phyloP scores from a whole-genome alignment of 2,888 invertebrate species.

The Himalopsyche tibetana region DNA sequence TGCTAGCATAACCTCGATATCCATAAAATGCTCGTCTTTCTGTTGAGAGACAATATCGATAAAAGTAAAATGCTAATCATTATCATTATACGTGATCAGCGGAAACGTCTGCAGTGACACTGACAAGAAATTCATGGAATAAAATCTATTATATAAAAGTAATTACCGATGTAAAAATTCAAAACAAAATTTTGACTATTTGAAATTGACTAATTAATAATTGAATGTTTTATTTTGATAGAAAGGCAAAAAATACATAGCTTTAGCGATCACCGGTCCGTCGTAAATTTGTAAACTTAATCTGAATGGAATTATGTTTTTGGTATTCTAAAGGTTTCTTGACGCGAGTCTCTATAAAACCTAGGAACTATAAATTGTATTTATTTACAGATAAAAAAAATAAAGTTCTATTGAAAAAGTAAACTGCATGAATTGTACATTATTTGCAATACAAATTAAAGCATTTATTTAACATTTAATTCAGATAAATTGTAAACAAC shows the following conservation, averaged over 20 bases:
- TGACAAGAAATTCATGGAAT: too few relatives aligned
- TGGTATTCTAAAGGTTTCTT: too few relatives aligned
- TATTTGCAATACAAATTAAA: too few relatives aligned
- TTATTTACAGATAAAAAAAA: conserved; percentile 3
- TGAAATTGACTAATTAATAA: too few relatives aligned
- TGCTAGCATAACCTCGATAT: not conserved
- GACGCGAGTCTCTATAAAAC: not conserved
- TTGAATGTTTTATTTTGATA: not conserved
- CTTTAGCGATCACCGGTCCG: not conserved
- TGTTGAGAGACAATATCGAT: not conserved
- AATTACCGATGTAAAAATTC: too few relatives aligned
- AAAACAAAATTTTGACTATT: too few relatives aligned
- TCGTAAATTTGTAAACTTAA: not conserved
- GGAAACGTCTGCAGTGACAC: not conserved
- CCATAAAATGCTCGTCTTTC: conserved; percentile 32
- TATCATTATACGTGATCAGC: not conserved
- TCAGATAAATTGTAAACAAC: too few relatives aligned
- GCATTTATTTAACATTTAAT: too few relatives aligned
- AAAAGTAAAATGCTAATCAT: not conserved
- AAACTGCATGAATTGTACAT: too few relatives aligned
- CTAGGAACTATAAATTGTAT: conserved; percentile 33
- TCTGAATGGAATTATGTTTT: not conserved
- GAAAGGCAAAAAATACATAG: not conserved
- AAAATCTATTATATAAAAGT: too few relatives aligned
- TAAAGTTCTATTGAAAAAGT: not conserved